These are phyloP conservation scores for Steatornis caripensis DNA, from an alignment of 2,113 vertebrate species.

Conservation along the genomic window DNA sequence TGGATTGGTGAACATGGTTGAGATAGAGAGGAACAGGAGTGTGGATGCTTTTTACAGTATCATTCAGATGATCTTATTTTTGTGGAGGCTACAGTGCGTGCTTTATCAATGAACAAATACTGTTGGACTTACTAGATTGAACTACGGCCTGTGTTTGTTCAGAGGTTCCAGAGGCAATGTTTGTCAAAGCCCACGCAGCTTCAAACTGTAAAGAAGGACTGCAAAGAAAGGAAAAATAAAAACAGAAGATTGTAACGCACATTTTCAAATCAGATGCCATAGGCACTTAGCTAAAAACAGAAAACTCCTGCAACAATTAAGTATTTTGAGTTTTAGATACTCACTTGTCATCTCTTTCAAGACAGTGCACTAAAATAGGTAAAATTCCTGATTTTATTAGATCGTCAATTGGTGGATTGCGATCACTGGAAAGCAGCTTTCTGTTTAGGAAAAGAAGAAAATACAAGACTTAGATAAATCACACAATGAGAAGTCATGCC, in stretches of 20 bases:
- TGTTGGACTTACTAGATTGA: conserved; percentile 89
- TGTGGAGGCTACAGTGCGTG: background rate
- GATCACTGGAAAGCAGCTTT: conserved; percentile 97
- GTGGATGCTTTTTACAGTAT: background rate
- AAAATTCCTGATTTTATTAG: conserved; percentile 99
- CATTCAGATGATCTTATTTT: background rate
- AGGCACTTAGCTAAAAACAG: background rate
- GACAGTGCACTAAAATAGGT: conserved; percentile 97
- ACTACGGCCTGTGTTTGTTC: conserved; percentile 99
- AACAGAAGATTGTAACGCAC: no score
- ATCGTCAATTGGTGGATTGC: conserved; percentile 98
- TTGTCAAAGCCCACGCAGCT: conserved; percentile 98
- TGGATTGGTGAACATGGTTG: background rate
- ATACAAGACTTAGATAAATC: background rate
- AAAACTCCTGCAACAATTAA: background rate
- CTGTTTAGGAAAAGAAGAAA: conserved; percentile 64
- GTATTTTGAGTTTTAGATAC: conserved; percentile 20
- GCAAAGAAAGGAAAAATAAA: background rate
- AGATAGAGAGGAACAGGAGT: background rate
- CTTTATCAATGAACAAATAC: background rate
- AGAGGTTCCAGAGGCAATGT: conserved; percentile 97
- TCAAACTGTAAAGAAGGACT: conserved; percentile 99
- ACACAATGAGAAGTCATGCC: background rate
- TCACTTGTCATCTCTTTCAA: conserved; percentile 99
- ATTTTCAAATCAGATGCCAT: background rate